Evolutionary conservation across 1,140 invertebrate genomes (phyloP).

Genomic region (Pseudachorutes palmiensis): DNA sequence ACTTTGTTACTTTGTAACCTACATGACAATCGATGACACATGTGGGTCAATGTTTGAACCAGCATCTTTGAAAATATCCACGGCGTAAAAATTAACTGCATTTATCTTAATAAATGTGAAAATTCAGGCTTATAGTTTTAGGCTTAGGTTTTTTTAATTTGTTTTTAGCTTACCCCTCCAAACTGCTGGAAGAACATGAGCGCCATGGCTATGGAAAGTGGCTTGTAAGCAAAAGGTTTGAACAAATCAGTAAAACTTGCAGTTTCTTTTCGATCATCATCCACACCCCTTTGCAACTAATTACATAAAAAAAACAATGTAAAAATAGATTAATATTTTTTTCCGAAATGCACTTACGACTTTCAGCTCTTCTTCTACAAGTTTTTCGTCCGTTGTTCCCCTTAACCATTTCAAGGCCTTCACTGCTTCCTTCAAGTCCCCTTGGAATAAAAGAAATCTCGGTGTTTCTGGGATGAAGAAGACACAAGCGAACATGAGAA

Average conservation of each 20-base stretch:
- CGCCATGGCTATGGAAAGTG: conserved; percentile 60
- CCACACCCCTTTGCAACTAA: conserved; percentile 20
- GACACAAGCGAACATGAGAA: conserved; percentile 56
- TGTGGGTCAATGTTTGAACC: conserved; percentile 53
- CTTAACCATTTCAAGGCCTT: conserved; percentile 51
- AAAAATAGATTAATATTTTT: background rate
- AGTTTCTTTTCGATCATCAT: background rate
- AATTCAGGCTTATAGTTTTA: background rate
- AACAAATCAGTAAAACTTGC: conserved; percentile 19
- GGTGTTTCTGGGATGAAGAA: conserved; percentile 77
- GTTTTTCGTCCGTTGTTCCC: conserved; percentile 48
- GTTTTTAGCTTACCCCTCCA: too few relatives aligned
- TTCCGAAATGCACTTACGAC: conserved; percentile 39
- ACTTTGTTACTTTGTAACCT: too few relatives aligned
- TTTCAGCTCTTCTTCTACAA: conserved; percentile 46
- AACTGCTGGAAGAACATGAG: conserved; percentile 68
- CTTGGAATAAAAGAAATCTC: conserved; percentile 56
- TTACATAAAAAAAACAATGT: background rate
- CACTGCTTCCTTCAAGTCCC: conserved; percentile 47
- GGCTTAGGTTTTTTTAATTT: background rate
- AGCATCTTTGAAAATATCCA: conserved; percentile 58
- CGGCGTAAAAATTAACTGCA: conserved; percentile 72
- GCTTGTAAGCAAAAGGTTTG: conserved; percentile 45
- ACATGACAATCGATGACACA: conserved; percentile 49
- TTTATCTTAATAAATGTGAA: conserved; percentile 54